A percentile compares a stretch with the other conserved stretches of the same genome.
These are phyloP conservation scores for Poeciliopsis prolifica DNA, from an alignment of 2,113 vertebrate genomes.

Conservation along the genomic window DNA sequence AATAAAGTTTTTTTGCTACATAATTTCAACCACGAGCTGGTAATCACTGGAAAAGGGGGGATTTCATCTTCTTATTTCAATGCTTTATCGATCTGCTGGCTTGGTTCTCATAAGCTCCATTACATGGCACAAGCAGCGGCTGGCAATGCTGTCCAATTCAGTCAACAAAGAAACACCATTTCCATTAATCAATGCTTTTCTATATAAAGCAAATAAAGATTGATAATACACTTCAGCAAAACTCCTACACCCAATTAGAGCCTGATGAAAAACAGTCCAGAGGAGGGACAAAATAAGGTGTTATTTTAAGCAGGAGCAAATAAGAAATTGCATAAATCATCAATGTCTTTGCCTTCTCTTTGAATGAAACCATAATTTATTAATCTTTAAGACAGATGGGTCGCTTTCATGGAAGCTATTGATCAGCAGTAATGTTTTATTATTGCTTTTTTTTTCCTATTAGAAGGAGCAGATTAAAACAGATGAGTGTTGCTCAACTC, in stretches of 20 bases:
- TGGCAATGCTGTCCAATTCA: constrained; percentile 73
- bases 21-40: constrained; percentile 56
- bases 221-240: constrained; percentile 81
- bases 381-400: constrained; percentile 70
- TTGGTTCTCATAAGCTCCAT: constrained; percentile 73
- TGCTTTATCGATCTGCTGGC: constrained; percentile 77
- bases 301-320: constrained; percentile 65
- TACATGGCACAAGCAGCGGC: constrained; percentile 65
- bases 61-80: constrained; percentile 80
- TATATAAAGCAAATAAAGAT: constrained; percentile 79
- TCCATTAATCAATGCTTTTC: constrained; percentile 81
- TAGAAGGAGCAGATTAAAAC: constrained; percentile 71
- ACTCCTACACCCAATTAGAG: constrained; percentile 78
- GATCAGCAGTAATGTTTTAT: constrained; percentile 78
- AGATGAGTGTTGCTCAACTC: constrained; percentile 70
- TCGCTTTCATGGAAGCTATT: constrained; percentile 64
- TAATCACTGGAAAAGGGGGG: constrained; percentile 64
- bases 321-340: constrained; percentile 61
- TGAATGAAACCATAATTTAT: constrained; percentile 71
- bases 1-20: constrained; percentile 61
- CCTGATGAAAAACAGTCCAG: constrained; percentile 67
- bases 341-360: constrained; percentile 55
- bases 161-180: constrained; percentile 80
- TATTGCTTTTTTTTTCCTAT: constrained; percentile 75
- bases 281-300: constrained; percentile 61